These are phyloP conservation scores for Acyrthosiphon pisum DNA, from an alignment of 1,140 invertebrate species.

Conservation along the genomic window DNA sequence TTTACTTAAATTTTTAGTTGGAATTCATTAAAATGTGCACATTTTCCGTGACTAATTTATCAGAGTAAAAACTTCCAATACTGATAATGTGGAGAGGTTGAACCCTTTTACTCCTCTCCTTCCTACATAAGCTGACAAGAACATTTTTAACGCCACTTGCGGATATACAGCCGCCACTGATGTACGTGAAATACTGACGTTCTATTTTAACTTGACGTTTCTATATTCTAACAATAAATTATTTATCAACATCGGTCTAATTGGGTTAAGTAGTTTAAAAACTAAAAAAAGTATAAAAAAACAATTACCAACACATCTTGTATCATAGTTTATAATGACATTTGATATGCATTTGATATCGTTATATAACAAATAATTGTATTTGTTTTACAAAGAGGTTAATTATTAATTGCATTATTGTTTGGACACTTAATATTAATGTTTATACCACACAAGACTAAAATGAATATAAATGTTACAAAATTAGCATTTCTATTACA, in stretches of 20 bases:
- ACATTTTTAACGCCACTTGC: neutral
- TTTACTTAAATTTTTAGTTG: neutral
- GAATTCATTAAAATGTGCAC: neutral
- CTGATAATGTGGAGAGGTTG: neutral
- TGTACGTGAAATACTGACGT: neutral
- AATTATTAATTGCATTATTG: neutral
- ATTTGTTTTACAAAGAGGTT: neutral
- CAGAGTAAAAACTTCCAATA: neutral
- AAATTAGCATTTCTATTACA: neutral
- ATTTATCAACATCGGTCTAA: neutral
- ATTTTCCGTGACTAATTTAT: neutral
- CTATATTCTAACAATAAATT: neutral
- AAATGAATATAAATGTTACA: neutral
- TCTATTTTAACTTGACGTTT: too few relatives aligned
- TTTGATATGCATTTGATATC: neutral
- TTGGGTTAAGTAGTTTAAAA: neutral
- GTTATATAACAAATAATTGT: neutral
- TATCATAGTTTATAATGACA: neutral
- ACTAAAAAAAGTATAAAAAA: too few relatives aligned
- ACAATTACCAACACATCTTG: too few relatives aligned
- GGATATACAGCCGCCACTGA: neutral
- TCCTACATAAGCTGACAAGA: neutral
- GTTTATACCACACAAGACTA: neutral
- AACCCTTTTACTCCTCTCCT: neutral
- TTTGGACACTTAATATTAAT: neutral